Evolutionary conservation across 2,888 invertebrate species (phyloP), one percentile per base, ranked within the genome.

Genomic region (Cataglyphis livida): DNA sequence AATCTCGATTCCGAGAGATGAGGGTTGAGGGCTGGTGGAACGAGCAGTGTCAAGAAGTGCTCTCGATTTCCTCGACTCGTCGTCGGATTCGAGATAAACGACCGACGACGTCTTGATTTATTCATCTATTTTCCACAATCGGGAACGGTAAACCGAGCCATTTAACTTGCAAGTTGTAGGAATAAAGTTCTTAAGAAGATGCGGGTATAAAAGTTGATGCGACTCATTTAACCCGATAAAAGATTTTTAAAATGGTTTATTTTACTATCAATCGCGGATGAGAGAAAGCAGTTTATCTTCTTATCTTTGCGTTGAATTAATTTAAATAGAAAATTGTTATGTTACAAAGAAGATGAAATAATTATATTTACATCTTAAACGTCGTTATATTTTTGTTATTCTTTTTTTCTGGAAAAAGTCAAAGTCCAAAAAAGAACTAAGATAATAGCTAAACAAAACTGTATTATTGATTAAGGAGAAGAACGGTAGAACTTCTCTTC

Each of bases 111-210:
- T 57, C 44, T 18, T 44, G 73, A 78, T 78, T 78, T 78, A 59
- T 78, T 44, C 44, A 18, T 78, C 59, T 71, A 59, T 78, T 70
- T 71, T 44, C 59, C 18, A 73, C 35, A 59, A 73, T 73, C 59
- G 73, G 59, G 18, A 18, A 78, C 32, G 38, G 41, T 41, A 57
- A 71, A 78, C 35, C 59, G 71, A 57, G 32, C 15, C 71, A 59
- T 70, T 18, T 70, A 41, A 32, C 54, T 25, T 18, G 15, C 25
- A 44, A 78, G 71, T 59, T 71, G 78, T 59, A 32, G 59, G 68
- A 15, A 32, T 9, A 15, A 3, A 57, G 21, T 32, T 35, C 35
- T 32, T 32, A 41, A 21, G 41, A 25, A 35, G 59, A 78, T 73
- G 59, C 59, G 54, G 76, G 41, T 41, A 32, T 21, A 35, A 78